Percentiles rank a stretch among this genome's conserved stretches.
phyloP scores from a whole-genome alignment of 2,888 invertebrate genomes.

The Busseola fusca region DNA sequence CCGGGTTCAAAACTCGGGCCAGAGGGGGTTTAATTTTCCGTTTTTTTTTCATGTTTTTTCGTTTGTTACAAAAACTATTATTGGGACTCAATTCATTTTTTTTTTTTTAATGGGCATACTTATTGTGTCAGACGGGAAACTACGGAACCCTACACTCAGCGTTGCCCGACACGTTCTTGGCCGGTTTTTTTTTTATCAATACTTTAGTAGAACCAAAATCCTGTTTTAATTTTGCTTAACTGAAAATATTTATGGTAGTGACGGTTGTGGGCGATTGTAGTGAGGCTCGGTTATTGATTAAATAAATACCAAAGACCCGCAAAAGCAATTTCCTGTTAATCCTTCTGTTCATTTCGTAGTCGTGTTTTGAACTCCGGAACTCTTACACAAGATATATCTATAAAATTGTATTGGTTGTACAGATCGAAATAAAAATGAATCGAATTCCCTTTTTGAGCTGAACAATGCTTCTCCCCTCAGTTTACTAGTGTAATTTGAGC shows the following conservation, averaged over 20 bases:
- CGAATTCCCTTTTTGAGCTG: neutral
- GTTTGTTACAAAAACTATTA: no score
- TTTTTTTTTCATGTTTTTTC: no score
- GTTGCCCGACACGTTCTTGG: no score
- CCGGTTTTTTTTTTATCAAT: neutral
- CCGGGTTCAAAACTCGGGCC: no score
- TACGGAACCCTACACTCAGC: no score
- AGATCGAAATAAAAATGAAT: neutral
- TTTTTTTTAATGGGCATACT: no score
- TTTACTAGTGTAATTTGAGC: neutral
- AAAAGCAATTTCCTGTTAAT: neutral
- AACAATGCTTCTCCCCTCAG: neutral
- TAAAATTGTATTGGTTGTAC: neutral
- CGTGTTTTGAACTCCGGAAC: neutral
- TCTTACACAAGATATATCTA: neutral
- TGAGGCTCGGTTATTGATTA: neutral
- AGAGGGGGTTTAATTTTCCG: no score
- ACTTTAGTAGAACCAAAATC: neutral
- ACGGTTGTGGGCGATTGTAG: neutral
- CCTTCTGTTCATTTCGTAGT: no score
- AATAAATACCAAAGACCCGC: neutral
- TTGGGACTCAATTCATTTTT: no score
- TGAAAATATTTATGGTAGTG: neutral
- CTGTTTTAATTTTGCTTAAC: neutral
- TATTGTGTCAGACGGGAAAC: no score